Conservation (phyloP, 2,797 vertebrate species). For the Hoplostethus atlanticus region DNA sequence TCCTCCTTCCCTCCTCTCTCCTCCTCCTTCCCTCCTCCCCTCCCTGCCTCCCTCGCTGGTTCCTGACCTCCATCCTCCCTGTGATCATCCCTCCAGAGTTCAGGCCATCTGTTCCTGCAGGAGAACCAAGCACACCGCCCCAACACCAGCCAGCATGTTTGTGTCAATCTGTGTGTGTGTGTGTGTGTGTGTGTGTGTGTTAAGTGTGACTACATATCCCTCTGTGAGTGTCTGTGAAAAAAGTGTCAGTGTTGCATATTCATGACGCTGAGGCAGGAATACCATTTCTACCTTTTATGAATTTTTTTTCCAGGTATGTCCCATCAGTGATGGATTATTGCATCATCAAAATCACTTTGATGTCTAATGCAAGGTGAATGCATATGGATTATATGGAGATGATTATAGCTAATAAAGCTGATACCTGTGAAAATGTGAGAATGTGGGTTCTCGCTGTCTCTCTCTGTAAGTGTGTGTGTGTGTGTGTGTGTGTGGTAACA, state of each 20-base stretch:
- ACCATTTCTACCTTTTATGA: conserved; percentile 40
- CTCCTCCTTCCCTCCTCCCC: background rate
- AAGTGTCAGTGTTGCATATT: conserved; percentile 47
- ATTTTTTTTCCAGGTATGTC: conserved; percentile 30
- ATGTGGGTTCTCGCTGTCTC: background rate
- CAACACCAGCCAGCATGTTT: conserved; percentile 42
- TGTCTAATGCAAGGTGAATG: conserved; percentile 53
- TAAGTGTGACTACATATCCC: conserved; percentile 40
- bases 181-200: conserved; percentile 1
- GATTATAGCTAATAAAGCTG: conserved; percentile 57
- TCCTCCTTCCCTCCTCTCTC: background rate
- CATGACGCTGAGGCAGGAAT: conserved; percentile 37
- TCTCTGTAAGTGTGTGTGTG: background rate
- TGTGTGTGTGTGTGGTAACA: conserved; percentile 32
- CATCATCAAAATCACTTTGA: conserved; percentile 44
- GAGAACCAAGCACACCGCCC: conserved; percentile 61
- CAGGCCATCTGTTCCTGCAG: conserved; percentile 82
- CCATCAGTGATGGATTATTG: conserved; percentile 39
- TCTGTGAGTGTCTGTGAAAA: conserved; percentile 14
- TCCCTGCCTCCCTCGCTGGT: conserved; percentile 63
- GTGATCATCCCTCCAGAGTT: conserved; percentile 82
- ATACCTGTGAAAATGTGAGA: conserved; percentile 32
- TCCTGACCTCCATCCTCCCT: conserved; percentile 81
- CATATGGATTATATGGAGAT: conserved; percentile 56
- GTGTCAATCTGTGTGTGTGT: conserved; percentile 46